Percentiles rank a stretch among this genome's conserved stretches.
These are phyloP conservation scores for Paradoxurus hermaphroditus DNA, from an alignment of 2,113 vertebrate genomes.

Conservation along the genomic window DNA sequence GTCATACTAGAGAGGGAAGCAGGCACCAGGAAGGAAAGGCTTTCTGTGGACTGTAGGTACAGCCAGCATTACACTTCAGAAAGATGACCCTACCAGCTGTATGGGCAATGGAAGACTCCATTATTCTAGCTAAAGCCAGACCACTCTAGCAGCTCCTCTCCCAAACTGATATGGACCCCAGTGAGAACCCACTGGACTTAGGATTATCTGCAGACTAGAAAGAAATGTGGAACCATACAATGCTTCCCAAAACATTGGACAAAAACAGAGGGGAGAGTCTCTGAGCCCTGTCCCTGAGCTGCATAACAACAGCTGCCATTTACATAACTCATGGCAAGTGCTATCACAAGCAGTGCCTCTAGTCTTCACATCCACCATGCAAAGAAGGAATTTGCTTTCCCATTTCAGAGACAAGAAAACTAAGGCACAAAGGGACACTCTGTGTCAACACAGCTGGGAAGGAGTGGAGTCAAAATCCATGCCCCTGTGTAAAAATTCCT, in stretches of 20 bases:
- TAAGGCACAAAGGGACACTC: neutral
- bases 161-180: neutral
- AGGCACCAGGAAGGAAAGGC: neutral
- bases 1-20: neutral
- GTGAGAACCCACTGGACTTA: neutral
- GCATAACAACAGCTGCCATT: neutral
- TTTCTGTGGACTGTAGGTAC: neutral
- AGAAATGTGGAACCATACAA: neutral
- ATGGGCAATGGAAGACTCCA: neutral
- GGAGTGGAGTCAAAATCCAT: neutral
- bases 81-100: neutral
- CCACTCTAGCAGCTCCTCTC: neutral
- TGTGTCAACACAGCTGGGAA: neutral
- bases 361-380: neutral
- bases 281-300: neutral
- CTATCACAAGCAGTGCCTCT: neutral
- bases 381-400: neutral
- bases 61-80: neutral
- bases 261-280: neutral
- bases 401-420: neutral
- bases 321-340: neutral
- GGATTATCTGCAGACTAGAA: neutral
- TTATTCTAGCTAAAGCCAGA: neutral
- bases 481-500: neutral
- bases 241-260: neutral